These are phyloP conservation scores for Meloidogyne hapla DNA, from an alignment of 1,140 invertebrate species.

Conservation along the genomic window DNA sequence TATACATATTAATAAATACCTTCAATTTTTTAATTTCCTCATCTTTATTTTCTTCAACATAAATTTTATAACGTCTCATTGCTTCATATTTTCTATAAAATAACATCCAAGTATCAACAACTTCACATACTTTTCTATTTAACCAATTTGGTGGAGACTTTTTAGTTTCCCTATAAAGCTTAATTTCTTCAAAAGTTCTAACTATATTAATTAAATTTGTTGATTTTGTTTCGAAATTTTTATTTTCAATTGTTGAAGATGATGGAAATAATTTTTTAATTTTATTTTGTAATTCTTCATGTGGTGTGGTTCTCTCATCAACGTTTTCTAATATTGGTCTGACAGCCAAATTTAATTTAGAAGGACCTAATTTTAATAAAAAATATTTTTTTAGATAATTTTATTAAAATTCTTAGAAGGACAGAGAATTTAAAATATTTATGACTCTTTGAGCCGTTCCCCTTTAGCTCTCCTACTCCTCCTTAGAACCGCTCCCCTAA, in stretches of 20 bases:
- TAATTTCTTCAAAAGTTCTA: neutral
- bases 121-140: neutral
- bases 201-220: neutral
- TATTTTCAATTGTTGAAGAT: neutral
- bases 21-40: neutral
- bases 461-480: too few species aligned
- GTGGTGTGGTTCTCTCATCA: neutral
- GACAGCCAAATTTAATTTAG: neutral
- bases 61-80: neutral
- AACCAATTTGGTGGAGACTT: neutral
- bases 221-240: neutral
- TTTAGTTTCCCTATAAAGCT: neutral
- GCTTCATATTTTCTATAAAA: conserved; percentile 1
- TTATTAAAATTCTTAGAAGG: neutral
- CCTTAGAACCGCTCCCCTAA: too few species aligned
- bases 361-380: neutral
- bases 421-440: too few species aligned
- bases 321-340: neutral
- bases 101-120: neutral
- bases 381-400: neutral
- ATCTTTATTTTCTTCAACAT: neutral
- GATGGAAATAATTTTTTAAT: neutral
- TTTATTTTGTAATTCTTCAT: neutral
- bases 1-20: too few species aligned
- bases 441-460: too few species aligned